Conservation (phyloP, 2,797 vertebrate species). For the Channa striata region DNA sequence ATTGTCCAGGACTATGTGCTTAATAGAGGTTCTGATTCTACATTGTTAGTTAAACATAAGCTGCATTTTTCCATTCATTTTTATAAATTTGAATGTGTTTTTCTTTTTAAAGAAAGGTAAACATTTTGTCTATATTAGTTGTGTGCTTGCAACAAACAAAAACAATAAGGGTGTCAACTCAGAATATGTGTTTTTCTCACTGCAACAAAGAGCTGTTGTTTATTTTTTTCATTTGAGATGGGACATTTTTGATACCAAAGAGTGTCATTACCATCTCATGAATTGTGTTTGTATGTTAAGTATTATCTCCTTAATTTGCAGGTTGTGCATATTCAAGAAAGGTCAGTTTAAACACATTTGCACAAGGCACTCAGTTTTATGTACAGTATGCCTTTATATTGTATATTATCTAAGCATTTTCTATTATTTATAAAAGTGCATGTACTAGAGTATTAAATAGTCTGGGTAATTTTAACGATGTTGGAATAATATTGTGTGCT, state of each 20-base stretch:
- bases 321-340: slow-evolving; percentile 40
- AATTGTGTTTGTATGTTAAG: slow-evolving; percentile 43
- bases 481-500: slow-evolving; percentile 64
- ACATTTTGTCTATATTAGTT: slow-evolving; percentile 32
- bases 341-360: slow-evolving; percentile 65
- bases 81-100: no score
- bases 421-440: slow-evolving; percentile 82
- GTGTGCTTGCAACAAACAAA: slow-evolving; percentile 9
- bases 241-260: slow-evolving; percentile 80
- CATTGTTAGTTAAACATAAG: slow-evolving; percentile 40
- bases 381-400: slow-evolving; percentile 79
- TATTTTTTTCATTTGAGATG: slow-evolving; percentile 41
- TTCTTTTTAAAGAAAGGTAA: slow-evolving; percentile 41
- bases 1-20: slow-evolving; percentile 43
- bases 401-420: slow-evolving; percentile 73
- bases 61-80: slow-evolving; percentile 38
- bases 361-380: slow-evolving; percentile 72
- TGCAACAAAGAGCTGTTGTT: slow-evolving; percentile 23
- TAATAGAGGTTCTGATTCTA: slow-evolving; percentile 37
- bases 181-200: slow-evolving; percentile 22
- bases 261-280: slow-evolving; percentile 68
- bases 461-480: slow-evolving; percentile 66
- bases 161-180: slow-evolving; percentile 1
- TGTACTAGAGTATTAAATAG: slow-evolving; percentile 74
- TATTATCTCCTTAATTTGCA: slow-evolving; percentile 39